Evolutionary conservation across 2,888 invertebrate genomes (phyloP).

Genomic region (Polydrusus tereticollis): DNA sequence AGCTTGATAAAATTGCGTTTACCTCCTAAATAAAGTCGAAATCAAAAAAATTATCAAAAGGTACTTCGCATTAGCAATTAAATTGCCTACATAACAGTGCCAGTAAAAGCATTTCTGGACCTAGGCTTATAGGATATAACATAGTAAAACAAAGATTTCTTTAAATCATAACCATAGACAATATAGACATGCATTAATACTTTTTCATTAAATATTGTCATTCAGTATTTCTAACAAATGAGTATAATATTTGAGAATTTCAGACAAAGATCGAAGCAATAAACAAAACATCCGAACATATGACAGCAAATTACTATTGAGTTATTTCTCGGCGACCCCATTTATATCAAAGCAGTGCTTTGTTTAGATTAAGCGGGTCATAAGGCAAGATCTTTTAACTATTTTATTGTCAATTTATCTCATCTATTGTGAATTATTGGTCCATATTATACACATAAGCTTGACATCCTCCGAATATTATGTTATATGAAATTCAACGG

Average conservation of each 20-base stretch:
- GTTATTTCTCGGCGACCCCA: slow-evolving; percentile 38
- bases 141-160: no score
- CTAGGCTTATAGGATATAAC: no score
- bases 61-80: no score
- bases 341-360: slow-evolving; percentile 36
- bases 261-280: not conserved
- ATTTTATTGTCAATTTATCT: slow-evolving; percentile 63
- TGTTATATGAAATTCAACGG: no score
- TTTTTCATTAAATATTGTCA: not conserved
- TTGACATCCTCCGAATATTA: not conserved
- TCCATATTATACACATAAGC: slow-evolving; percentile 28
- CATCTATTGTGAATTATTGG: slow-evolving; percentile 55
- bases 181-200: no score
- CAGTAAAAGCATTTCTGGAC: no score
- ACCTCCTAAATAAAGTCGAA: no score
- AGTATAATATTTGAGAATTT: slow-evolving; percentile 6
- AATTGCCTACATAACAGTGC: no score
- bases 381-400: slow-evolving; percentile 60
- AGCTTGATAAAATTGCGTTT: no score
- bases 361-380: slow-evolving; percentile 59
- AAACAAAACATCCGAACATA: slow-evolving; percentile 8
- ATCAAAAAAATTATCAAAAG: no score
- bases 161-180: no score
- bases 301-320: slow-evolving; percentile 19
- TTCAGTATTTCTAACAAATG: not conserved